Conservation (phyloP, 2,888 invertebrate genomes). For the Amblyteles armatorius region DNA sequence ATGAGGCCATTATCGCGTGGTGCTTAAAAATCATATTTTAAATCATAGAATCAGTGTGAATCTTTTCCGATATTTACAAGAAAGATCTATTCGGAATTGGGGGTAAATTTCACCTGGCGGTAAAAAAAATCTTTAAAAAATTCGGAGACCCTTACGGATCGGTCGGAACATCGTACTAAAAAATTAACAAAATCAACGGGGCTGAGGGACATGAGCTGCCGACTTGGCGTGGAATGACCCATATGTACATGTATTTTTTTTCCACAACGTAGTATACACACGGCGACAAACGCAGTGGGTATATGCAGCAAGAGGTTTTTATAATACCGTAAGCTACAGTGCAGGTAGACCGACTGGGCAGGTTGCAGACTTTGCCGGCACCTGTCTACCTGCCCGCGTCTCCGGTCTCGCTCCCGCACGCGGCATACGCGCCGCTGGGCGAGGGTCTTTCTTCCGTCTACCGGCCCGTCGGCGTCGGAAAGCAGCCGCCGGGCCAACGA, state of each 20-base stretch:
- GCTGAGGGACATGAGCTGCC: too few relatives aligned
- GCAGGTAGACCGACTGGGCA: constrained; percentile 35
- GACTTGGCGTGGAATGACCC: not conserved
- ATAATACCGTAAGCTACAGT: not conserved
- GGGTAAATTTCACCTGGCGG: too few relatives aligned
- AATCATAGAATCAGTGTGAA: too few relatives aligned
- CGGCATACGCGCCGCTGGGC: not conserved
- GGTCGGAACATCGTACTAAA: too few relatives aligned
- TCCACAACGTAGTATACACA: not conserved
- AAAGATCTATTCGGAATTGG: not conserved
- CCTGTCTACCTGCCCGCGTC: constrained; percentile 59
- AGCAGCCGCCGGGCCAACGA: constrained; percentile 28
- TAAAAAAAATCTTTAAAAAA: too few relatives aligned
- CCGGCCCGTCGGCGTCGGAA: constrained; percentile 19
- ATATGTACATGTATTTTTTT: not conserved
- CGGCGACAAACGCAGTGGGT: not conserved
- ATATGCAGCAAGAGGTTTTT: not conserved
- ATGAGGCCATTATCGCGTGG: too few relatives aligned
- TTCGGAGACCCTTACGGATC: too few relatives aligned
- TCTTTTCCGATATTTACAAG: not conserved
- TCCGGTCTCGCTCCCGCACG: constrained; percentile 49
- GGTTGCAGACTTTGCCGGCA: constrained; percentile 63
- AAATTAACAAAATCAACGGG: too few relatives aligned
- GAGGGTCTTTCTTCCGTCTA: constrained; percentile 13
- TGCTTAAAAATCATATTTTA: too few relatives aligned